A percentile compares a stretch with the other conserved stretches of the same genome.
These are phyloP conservation scores for Temnothorax longispinosus DNA, from an alignment of 1,140 invertebrate genomes.

Conservation along the genomic window DNA sequence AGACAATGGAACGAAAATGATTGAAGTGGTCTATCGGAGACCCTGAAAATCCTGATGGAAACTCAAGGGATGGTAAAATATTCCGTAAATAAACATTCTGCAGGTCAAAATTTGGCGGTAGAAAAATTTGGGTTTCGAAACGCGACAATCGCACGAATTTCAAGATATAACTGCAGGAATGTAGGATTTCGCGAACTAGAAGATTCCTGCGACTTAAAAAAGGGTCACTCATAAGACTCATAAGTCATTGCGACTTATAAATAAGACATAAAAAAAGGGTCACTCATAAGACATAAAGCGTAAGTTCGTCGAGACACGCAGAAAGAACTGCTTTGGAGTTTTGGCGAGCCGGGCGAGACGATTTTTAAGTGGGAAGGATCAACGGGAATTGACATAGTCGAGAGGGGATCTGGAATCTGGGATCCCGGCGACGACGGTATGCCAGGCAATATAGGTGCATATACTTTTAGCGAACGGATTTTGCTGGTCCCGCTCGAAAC, in stretches of 20 bases:
- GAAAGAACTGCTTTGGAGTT: not conserved
- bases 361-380: slow-evolving; percentile 17
- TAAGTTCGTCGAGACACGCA: not conserved
- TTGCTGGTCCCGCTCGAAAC: slow-evolving; percentile 46
- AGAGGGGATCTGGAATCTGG: slow-evolving; percentile 42
- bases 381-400: slow-evolving; percentile 50
- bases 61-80: not conserved
- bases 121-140: not conserved
- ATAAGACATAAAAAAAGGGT: no score
- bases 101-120: not conserved
- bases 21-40: not conserved
- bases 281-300: not conserved
- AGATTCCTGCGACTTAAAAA: not conserved
- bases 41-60: not conserved
- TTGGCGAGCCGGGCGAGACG: not conserved
- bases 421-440: not conserved
- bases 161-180: not conserved
- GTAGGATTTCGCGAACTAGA: not conserved
- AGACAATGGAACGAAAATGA: not conserved
- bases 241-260: no score
- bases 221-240: no score
- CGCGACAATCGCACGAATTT: not conserved
- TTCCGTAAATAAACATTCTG: not conserved
- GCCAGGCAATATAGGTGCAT: slow-evolving; percentile 64
- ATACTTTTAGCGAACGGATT: slow-evolving; percentile 63